Evolutionary conservation across 2,113 vertebrate species (phyloP).

Genomic region (Baryphthengus martii): DNA sequence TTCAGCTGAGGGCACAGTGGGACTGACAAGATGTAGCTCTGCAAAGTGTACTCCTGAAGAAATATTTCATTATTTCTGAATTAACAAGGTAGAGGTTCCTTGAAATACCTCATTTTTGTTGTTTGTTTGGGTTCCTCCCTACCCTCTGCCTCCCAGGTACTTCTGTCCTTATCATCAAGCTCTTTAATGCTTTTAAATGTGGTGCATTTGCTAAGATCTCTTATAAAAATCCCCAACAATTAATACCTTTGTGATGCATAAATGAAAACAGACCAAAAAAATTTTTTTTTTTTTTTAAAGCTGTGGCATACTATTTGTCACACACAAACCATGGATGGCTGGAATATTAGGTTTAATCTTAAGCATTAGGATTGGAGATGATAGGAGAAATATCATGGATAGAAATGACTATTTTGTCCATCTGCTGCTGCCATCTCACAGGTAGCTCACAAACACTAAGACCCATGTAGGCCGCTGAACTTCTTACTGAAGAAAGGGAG

Average conservation of each 20-base stretch:
- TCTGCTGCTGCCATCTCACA: neutral
- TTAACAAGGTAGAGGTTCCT: neutral
- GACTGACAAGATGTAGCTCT: neutral
- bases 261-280: neutral
- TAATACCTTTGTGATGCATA: neutral
- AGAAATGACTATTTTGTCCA: neutral
- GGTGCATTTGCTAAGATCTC: neutral
- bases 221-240: neutral
- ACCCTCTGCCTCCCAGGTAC: too few species aligned
- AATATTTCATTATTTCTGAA: neutral
- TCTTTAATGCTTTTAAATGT: neutral
- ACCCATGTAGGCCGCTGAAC: neutral
- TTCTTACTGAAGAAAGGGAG: neutral
- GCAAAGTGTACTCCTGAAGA: neutral
- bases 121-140: neutral
- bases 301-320: neutral
- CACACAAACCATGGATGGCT: neutral
- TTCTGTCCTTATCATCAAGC: neutral
- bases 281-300: neutral
- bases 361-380: neutral
- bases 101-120: neutral
- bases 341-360: neutral
- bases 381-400: neutral
- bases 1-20: neutral
- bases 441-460: neutral